Percentiles rank a stretch among this genome's conserved stretches.
Evolutionary conservation across 2,113 vertebrate species (phyloP).

Genomic region (Trichomycterus rosablanca): DNA sequence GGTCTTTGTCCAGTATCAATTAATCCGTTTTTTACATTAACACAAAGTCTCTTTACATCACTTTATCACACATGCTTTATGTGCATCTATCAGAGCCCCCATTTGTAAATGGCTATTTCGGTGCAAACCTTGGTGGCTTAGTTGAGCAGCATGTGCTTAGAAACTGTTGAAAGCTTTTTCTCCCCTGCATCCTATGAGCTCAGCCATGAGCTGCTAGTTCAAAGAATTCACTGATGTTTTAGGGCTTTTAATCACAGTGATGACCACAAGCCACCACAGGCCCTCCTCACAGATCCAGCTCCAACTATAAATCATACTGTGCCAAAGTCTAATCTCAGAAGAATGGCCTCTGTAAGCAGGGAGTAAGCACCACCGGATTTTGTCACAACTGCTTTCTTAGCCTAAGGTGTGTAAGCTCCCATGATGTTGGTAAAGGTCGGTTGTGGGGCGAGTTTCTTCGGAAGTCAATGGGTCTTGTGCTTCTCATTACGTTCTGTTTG

Average conservation of each 20-base stretch:
- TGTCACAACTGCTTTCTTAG: not conserved
- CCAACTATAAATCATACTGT: slow-evolving; percentile 17
- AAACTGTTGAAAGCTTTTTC: slow-evolving; percentile 7
- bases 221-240: slow-evolving; percentile 36
- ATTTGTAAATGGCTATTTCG: too few species aligned
- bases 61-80: too few species aligned
- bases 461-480: too few species aligned
- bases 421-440: too few species aligned
- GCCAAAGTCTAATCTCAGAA: slow-evolving; percentile 10
- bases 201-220: slow-evolving; percentile 11
- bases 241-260: slow-evolving; percentile 30
- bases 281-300: slow-evolving; percentile 22
- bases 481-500: too few species aligned
- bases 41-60: too few species aligned
- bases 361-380: not conserved
- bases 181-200: slow-evolving; percentile 15
- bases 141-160: slow-evolving; percentile 6
- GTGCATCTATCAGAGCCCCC: too few species aligned
- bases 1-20: too few species aligned
- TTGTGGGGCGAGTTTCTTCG: too few species aligned
- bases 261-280: slow-evolving; percentile 16
- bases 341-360: slow-evolving; percentile 6
- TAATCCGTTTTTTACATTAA: too few species aligned
- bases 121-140: too few species aligned
- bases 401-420: too few species aligned